Conservation (phyloP, 2,888 invertebrate species). For the Monopis laevigella region DNA sequence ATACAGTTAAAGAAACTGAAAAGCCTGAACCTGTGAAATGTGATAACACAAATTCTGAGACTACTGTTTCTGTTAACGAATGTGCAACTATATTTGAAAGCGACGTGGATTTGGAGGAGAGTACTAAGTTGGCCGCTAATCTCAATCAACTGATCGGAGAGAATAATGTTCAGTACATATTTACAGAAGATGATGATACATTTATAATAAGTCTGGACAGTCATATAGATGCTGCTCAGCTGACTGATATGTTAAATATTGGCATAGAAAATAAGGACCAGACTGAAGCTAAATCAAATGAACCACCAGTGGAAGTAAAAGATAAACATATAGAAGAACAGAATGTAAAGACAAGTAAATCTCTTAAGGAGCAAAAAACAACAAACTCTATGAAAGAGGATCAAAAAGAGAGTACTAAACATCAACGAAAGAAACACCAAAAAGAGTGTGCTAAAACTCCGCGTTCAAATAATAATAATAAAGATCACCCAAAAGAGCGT, state of each 20-base stretch:
- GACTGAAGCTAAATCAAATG: not conserved
- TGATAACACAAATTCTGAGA: constrained; percentile 14
- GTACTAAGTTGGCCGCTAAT: constrained; percentile 52
- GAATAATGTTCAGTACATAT: constrained; percentile 54
- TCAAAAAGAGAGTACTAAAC: too few species aligned
- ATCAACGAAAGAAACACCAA: too few species aligned
- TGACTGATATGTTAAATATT: constrained; percentile 55
- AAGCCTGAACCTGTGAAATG: not conserved
- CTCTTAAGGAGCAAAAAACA: too few species aligned
- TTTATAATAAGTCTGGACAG: constrained; percentile 57
- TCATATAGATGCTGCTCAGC: constrained; percentile 52
- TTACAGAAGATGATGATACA: constrained; percentile 56
- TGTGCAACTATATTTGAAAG: constrained; percentile 59
- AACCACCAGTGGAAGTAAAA: not conserved
- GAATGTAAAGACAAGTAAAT: too few species aligned
- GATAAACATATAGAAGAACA: too few species aligned
- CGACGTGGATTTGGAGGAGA: constrained; percentile 56
- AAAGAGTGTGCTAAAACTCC: too few species aligned
- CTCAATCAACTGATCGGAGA: constrained; percentile 57
- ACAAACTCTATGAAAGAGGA: too few species aligned
- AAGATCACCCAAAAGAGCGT: too few species aligned
- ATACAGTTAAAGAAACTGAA: not conserved
- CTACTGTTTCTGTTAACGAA: constrained; percentile 42
- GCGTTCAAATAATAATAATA: too few species aligned
- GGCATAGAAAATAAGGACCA: constrained; percentile 27